Evolutionary conservation across 2,888 invertebrate species (phyloP).

Genomic region (Tiliacea citrago): DNA sequence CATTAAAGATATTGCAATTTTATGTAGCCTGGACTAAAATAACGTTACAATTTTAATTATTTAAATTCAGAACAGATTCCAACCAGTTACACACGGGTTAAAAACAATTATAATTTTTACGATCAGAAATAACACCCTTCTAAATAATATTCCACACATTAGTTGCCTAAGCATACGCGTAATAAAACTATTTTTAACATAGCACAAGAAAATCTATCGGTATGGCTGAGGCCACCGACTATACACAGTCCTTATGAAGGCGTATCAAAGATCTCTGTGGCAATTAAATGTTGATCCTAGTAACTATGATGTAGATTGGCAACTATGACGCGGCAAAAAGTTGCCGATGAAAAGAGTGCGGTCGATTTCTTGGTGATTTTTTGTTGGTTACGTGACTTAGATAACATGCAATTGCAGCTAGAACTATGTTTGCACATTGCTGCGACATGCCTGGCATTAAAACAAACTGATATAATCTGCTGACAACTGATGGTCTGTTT

Average conservation of each 20-base stretch:
- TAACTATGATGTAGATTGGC: slow-evolving; percentile 63
- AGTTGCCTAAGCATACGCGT: slow-evolving; percentile 23
- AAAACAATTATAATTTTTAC: slow-evolving; percentile 8
- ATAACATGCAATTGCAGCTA: not conserved
- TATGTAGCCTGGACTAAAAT: not conserved
- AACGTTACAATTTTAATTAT: not conserved
- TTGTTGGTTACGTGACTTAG: not conserved
- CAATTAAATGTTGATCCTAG: slow-evolving; percentile 80
- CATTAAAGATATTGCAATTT: not conserved
- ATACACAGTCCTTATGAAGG: slow-evolving; percentile 68
- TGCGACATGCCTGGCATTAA: not conserved
- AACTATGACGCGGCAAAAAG: slow-evolving; percentile 41
- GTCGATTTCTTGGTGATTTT: not conserved
- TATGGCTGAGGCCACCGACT: slow-evolving; percentile 69
- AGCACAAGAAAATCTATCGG: slow-evolving; percentile 54
- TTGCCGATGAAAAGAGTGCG: slow-evolving; percentile 13
- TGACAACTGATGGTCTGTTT: not conserved
- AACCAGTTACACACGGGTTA: no score
- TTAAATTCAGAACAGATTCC: no score
- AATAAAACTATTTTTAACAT: slow-evolving; percentile 57
- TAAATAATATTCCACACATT: slow-evolving; percentile 30
- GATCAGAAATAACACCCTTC: slow-evolving; percentile 18
- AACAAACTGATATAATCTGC: slow-evolving; percentile 12
- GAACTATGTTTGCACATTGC: not conserved
- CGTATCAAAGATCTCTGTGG: slow-evolving; percentile 73